Evolutionary conservation across 2,113 vertebrate genomes (phyloP).

Genomic region (Machaerirhynchus nigripectus): DNA sequence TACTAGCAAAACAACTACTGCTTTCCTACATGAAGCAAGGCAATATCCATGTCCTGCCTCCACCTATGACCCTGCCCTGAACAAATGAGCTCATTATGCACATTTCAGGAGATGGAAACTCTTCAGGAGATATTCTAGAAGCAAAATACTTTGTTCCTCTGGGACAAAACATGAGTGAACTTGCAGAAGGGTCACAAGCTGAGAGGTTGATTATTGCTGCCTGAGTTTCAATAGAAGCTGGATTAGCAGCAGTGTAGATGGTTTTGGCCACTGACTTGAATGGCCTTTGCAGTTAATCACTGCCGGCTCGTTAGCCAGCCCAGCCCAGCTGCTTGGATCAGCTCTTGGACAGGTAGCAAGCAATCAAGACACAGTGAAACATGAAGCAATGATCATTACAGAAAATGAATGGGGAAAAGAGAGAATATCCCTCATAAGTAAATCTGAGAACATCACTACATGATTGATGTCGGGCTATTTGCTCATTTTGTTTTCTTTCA

Average conservation of each 20-base stretch:
- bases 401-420: constrained; percentile 46
- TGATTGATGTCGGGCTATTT: neutral
- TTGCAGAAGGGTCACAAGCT: neutral
- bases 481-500: neutral
- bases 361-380: neutral
- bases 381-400: constrained; percentile 24
- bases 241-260: neutral
- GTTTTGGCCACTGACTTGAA: neutral
- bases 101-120: neutral
- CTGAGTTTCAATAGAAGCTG: neutral
- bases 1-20: neutral
- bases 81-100: neutral
- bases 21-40: neutral
- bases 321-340: neutral
- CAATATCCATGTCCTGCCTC: neutral
- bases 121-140: neutral
- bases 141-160: neutral
- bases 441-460: neutral
- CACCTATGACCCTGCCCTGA: neutral
- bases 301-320: neutral
- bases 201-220: neutral
- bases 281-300: neutral
- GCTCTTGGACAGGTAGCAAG: constrained; percentile 2
- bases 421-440: neutral
- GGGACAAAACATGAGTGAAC: neutral